Evolutionary conservation across 2,797 vertebrate genomes (phyloP).

Genomic region (Acrossocheilus fasciatus): DNA sequence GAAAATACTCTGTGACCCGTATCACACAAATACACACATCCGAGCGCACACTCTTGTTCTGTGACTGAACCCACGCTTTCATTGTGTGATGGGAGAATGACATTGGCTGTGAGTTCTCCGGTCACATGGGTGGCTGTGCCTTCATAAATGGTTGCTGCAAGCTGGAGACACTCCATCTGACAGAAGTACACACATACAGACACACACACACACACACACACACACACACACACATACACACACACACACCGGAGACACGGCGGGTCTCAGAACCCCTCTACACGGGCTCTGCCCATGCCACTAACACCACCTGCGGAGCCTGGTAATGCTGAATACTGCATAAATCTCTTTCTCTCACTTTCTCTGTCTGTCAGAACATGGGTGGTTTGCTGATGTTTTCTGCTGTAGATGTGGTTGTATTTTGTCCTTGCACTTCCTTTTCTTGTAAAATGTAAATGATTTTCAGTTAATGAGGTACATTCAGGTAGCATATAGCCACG

Average conservation of each 20-base stretch:
- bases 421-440: background rate
- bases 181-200: conserved; percentile 40
- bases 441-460: background rate
- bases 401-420: background rate
- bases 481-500: background rate
- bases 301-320: conserved; percentile 79
- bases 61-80: conserved; percentile 44
- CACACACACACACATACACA: conserved; percentile 60
- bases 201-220: conserved; percentile 51
- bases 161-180: conserved; percentile 41
- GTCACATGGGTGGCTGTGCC: conserved; percentile 72
- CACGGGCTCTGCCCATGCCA: conserved; percentile 77
- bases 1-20: conserved; percentile 24
- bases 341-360: conserved; percentile 31
- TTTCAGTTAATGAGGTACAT: background rate
- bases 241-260: conserved; percentile 68
- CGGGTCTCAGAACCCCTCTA: conserved; percentile 67
- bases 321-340: conserved; percentile 71
- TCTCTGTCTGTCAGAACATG: background rate
- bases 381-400: background rate
- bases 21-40: conserved; percentile 8
- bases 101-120: conserved; percentile 62
- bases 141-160: conserved; percentile 44
- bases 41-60: conserved; percentile 36
- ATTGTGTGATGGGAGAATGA: conserved; percentile 55